These are phyloP conservation scores for Stenolophus ochropezus DNA, from an alignment of 2,888 invertebrate genomes.

Conservation along the genomic window DNA sequence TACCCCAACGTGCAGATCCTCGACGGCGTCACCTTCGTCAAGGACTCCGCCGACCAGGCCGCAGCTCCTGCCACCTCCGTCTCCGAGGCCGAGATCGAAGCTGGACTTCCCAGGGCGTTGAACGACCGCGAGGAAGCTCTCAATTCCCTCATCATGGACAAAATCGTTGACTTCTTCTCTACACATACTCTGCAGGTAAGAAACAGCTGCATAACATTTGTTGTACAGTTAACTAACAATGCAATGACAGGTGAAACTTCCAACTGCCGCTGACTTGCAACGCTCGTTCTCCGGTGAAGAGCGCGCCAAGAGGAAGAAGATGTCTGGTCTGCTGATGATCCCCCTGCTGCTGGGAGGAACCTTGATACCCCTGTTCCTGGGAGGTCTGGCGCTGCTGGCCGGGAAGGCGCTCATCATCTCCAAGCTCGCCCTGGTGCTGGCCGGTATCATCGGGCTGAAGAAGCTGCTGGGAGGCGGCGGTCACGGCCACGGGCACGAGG, in stretches of 20 bases:
- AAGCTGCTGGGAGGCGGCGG: slow-evolving; percentile 82
- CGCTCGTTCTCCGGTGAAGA: slow-evolving; percentile 79
- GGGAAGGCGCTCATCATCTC: slow-evolving; percentile 91
- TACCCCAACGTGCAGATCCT: slow-evolving; percentile 79
- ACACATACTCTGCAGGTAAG: slow-evolving; percentile 86
- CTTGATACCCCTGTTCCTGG: slow-evolving; percentile 87
- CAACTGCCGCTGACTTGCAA: slow-evolving; percentile 79
- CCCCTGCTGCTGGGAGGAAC: slow-evolving; percentile 88
- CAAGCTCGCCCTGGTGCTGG: slow-evolving; percentile 87
- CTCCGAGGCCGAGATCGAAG: slow-evolving; percentile 80
- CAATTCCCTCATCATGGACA: slow-evolving; percentile 85
- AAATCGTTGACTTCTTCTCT: slow-evolving; percentile 83
- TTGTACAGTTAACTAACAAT: slow-evolving; percentile 27
- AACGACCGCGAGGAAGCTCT: slow-evolving; percentile 83
- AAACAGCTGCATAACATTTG: slow-evolving; percentile 8
- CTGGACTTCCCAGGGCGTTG: slow-evolving; percentile 82
- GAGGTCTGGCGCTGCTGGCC: slow-evolving; percentile 86
- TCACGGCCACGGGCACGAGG: slow-evolving; percentile 80
- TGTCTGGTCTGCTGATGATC: slow-evolving; percentile 84
- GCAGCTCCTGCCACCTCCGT: slow-evolving; percentile 72
- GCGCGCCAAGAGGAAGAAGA: slow-evolving; percentile 83
- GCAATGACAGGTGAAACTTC: slow-evolving; percentile 81
- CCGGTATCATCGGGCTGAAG: slow-evolving; percentile 90
- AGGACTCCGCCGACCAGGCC: slow-evolving; percentile 74
- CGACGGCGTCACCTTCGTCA: slow-evolving; percentile 85